Base-by-base conservation (phyloP, 1,140 invertebrate species). In the Conus ventricosus region DNA sequence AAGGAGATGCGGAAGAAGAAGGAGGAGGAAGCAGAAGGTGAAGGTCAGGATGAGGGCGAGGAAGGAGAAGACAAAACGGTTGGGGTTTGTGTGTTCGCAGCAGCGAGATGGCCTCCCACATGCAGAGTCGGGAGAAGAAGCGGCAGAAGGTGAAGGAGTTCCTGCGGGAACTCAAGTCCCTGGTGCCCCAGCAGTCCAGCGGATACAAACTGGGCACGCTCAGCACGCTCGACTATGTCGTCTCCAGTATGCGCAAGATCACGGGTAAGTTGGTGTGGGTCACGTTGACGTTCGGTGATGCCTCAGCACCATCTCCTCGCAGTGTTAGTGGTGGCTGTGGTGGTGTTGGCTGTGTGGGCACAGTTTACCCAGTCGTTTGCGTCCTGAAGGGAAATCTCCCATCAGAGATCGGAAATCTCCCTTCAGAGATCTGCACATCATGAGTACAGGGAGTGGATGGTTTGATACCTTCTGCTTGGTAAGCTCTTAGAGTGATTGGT, bases 131-230 rank as follows among this genome's bases (percentile, higher is more conserved):
- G 85, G 87, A 91, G 55, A 92, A 90, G 87, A 92, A 92, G 86
- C 92, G 91, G 82, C 92, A 93, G 71, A 91, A 90, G 80, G 91
- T 92, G 25, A 93, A 92, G 71, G 90, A 91, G 67, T 93, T 91
- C 80, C 85, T 93, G 80, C 90, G 92, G 63, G 90, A 92, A 80
- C 87, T 93, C 8, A 92, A 91, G 84, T 91, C 92, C 17, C 91
- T 93, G 90, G 88, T 93, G 8, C 91, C 91, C 25, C 76, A 78
- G 51, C 71, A 87, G 7, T 27, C 60, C 15, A 57, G 63, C 4
- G 83, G 83, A 23, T 81, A 85, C 55, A 92, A 92, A 53, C 88
- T 91, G 55, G 91, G 91, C 63, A 93, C 92, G 0, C 86, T 93
- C 7, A 89, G 88, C 53, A 92, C 92, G 17, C 88, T 93, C 67